Evolutionary conservation across 2,113 vertebrate genomes (phyloP).

Genomic region (Macrotis lagotis): DNA sequence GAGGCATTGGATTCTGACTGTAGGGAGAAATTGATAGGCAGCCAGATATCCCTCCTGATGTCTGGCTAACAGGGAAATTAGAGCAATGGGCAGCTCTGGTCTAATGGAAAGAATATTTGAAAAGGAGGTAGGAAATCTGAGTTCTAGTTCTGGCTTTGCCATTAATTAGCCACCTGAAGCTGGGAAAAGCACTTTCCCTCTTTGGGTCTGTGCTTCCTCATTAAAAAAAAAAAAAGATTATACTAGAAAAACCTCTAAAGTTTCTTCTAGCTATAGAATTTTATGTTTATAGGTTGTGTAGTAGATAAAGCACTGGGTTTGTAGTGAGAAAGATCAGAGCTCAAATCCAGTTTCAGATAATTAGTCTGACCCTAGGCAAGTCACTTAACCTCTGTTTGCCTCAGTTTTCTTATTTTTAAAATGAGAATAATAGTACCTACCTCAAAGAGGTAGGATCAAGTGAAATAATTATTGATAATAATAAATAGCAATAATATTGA

Average conservation of each 20-base stretch:
- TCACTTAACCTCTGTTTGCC: background rate
- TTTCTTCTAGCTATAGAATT: background rate
- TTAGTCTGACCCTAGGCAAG: background rate
- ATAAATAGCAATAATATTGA: too few species aligned
- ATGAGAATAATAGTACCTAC: background rate
- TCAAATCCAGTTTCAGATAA: background rate
- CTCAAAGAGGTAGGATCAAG: background rate
- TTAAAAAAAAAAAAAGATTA: background rate
- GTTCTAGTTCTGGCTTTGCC: background rate
- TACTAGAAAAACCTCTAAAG: background rate
- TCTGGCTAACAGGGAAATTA: background rate
- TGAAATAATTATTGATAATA: background rate
- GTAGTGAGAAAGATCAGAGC: background rate
- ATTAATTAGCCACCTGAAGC: background rate
- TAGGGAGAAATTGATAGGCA: background rate
- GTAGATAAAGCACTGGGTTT: background rate
- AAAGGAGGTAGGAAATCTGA: background rate
- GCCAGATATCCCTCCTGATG: background rate
- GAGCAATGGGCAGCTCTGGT: background rate
- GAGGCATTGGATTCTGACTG: conserved; percentile 28
- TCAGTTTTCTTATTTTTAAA: background rate
- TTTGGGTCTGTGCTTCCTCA: background rate
- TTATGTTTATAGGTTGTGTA: background rate
- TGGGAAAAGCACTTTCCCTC: background rate
- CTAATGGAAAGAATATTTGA: background rate